Evolutionary conservation across 2,888 invertebrate genomes (phyloP).

Genomic region (Himalopsyche tibetana): DNA sequence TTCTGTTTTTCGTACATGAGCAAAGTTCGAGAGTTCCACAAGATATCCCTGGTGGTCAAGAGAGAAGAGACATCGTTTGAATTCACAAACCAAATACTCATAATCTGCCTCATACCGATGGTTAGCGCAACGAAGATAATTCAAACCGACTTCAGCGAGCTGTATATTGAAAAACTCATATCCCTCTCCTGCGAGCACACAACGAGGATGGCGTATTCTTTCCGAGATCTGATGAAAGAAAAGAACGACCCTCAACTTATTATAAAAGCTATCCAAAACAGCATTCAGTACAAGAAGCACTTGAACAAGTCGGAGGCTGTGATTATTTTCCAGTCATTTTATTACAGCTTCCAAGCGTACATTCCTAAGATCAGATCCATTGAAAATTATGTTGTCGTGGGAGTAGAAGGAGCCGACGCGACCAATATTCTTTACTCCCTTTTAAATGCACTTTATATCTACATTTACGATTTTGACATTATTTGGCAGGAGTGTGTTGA

Average conservation of each 20-base stretch:
- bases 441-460: conserved; percentile 79
- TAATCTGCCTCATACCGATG: conserved; percentile 81
- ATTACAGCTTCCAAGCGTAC: conserved; percentile 79
- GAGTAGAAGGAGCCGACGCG: conserved; percentile 60
- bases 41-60: conserved; percentile 68
- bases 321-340: conserved; percentile 79
- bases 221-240: conserved; percentile 77
- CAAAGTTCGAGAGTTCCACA: conserved; percentile 68
- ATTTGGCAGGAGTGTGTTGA: conserved; percentile 89
- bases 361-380: conserved; percentile 61
- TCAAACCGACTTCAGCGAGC: conserved; percentile 74
- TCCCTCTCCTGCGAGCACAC: conserved; percentile 81
- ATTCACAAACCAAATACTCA: conserved; percentile 79
- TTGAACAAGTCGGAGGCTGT: conserved; percentile 80
- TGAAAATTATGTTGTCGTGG: conserved; percentile 57
- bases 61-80: conserved; percentile 69
- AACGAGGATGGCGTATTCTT: conserved; percentile 77
- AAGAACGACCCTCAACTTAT: conserved; percentile 73
- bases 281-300: conserved; percentile 78
- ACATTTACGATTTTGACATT: conserved; percentile 83
- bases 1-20: conserved; percentile 71
- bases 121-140: conserved; percentile 70
- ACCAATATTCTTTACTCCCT: conserved; percentile 79
- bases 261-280: conserved; percentile 76
- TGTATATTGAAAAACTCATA: conserved; percentile 79